phyloP scores from a whole-genome alignment of 2,797 vertebrate species.

The Holocentrus rufus region DNA sequence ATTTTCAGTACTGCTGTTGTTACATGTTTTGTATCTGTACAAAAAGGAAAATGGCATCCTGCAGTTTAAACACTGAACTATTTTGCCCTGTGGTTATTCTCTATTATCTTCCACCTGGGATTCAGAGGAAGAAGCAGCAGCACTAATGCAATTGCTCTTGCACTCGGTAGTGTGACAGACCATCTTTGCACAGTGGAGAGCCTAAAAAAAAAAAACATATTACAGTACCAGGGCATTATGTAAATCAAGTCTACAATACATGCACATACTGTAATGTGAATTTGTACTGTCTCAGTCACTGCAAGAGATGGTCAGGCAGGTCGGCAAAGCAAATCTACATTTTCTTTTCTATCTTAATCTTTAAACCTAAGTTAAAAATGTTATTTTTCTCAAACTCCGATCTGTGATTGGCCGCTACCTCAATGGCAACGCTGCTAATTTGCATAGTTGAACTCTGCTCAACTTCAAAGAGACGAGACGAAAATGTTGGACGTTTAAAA shows the following conservation, averaged over 20 bases:
- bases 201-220: background rate
- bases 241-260: conserved; percentile 2
- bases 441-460: too few relatives aligned
- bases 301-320: background rate
- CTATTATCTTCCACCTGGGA: conserved; percentile 78
- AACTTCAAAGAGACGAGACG: too few relatives aligned
- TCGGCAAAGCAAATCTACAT: background rate
- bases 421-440: too few relatives aligned
- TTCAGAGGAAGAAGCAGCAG: conserved; percentile 68
- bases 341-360: background rate
- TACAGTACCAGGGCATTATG: conserved; percentile 5
- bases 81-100: conserved; percentile 23
- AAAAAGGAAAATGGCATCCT: background rate
- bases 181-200: conserved; percentile 48
- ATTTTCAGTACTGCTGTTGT: too few relatives aligned
- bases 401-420: too few relatives aligned
- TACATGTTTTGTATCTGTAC: conserved; percentile 5
- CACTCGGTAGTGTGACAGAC: conserved; percentile 76
- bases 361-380: background rate
- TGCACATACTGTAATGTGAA: conserved; percentile 2
- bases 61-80: conserved; percentile 30
- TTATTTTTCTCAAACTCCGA: too few relatives aligned
- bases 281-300: background rate
- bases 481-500: too few relatives aligned
- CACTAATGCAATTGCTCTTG: conserved; percentile 77